Percentiles rank a stretch among this genome's conserved stretches.
Evolutionary conservation across 2,113 vertebrate genomes (phyloP).

Genomic region (Zootoca vivipara): DNA sequence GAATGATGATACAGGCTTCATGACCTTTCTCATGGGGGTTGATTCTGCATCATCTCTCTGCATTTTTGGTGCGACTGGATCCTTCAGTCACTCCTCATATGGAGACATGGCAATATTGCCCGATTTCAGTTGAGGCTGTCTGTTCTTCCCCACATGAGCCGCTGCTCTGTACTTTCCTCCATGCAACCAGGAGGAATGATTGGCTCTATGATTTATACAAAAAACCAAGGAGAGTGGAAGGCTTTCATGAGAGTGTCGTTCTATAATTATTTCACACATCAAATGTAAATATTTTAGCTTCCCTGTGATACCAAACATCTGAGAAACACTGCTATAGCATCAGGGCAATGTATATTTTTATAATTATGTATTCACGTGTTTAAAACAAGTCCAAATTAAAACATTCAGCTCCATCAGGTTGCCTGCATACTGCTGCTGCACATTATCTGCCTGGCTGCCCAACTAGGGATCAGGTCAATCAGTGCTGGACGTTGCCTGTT

Average conservation of each 20-base stretch:
- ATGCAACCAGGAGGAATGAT: neutral
- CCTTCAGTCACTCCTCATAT: neutral
- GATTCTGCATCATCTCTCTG: neutral
- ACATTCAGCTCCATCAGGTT: neutral
- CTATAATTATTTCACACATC: no score
- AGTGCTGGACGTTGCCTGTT: neutral
- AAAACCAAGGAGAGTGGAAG: no score
- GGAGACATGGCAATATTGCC: neutral
- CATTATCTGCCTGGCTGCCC: neutral
- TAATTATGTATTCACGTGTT: neutral
- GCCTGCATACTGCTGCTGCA: neutral
- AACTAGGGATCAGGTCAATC: neutral
- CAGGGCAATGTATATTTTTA: no score
- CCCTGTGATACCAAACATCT: no score
- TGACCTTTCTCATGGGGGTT: neutral
- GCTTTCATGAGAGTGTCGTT: no score
- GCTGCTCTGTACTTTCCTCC: neutral
- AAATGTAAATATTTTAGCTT: no score
- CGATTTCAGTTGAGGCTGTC: neutral
- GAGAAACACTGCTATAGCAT: no score
- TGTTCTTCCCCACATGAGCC: neutral
- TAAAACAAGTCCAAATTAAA: neutral
- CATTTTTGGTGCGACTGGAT: neutral
- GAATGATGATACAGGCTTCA: neutral
- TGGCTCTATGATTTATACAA: neutral